These are phyloP conservation scores for Oncorhynchus nerka DNA, from an alignment of 2,113 vertebrate genomes.

Conservation along the genomic window DNA sequence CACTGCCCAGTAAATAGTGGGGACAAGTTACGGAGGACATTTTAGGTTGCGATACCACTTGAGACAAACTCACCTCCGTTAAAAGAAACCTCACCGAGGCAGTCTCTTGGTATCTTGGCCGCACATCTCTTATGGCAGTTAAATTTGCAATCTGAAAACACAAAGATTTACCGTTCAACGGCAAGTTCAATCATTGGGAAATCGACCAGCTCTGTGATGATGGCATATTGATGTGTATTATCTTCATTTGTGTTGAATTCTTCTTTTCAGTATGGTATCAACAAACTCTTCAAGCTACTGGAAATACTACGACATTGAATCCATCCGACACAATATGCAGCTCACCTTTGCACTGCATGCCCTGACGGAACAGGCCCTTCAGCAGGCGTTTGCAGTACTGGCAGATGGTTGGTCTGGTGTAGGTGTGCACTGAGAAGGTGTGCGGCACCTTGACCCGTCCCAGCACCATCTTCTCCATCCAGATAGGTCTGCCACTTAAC, in stretches of 20 bases:
- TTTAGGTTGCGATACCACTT: no score
- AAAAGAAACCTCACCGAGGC: conserved; percentile 89
- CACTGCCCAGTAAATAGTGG: not conserved
- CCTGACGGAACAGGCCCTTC: conserved; percentile 94
- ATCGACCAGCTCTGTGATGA: not conserved
- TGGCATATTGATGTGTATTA: not conserved
- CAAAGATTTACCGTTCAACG: not conserved
- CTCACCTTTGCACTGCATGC: conserved; percentile 95
- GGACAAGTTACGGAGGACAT: not conserved
- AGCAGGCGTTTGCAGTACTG: conserved; percentile 92
- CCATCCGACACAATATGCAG: no score
- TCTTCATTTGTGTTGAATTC: no score
- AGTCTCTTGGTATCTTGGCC: conserved; percentile 89
- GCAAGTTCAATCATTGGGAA: no score
- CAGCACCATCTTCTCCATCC: conserved; percentile 97
- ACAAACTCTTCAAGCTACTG: no score
- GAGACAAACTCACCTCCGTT: conserved; percentile 84
- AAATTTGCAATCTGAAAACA: conserved; percentile 87
- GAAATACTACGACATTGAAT: no score
- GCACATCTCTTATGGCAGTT: conserved; percentile 96
- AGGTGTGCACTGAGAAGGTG: conserved; percentile 94
- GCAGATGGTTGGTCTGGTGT: conserved; percentile 92
- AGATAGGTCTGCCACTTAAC: conserved; percentile 91
- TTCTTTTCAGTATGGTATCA: no score
- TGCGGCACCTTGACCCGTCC: conserved; percentile 94